Percentiles rank a stretch among this genome's conserved stretches.
Conservation (phyloP, 2,113 vertebrate species). For the Trichomycterus rosablanca region DNA sequence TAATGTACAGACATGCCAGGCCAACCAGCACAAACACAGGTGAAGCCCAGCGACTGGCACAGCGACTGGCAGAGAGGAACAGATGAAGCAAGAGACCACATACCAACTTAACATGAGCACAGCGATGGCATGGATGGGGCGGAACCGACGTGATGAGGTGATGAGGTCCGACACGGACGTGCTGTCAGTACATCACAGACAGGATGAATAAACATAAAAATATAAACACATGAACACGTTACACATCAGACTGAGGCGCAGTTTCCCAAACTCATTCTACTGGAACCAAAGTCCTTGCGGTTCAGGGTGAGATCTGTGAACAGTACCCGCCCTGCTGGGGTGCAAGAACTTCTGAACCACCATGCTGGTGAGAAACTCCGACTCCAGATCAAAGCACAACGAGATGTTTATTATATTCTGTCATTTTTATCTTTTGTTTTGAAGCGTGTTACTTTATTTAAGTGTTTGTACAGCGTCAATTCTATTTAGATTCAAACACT, state of each 20-base stretch:
- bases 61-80: conserved; percentile 59
- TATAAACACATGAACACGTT: neutral
- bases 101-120: conserved; percentile 64
- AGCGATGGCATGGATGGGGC: conserved; percentile 60
- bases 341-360: neutral
- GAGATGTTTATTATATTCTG: too few species aligned
- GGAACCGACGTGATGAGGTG: conserved; percentile 56
- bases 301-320: neutral
- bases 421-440: neutral
- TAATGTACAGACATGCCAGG: conserved; percentile 45
- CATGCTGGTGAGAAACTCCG: neutral
- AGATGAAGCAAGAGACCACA: conserved; percentile 57
- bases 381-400: neutral
- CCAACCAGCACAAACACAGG: conserved; percentile 57
- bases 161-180: conserved; percentile 34
- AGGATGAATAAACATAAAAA: too few species aligned
- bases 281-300: neutral
- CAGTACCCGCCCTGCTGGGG: neutral
- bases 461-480: too few species aligned
- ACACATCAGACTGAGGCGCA: neutral
- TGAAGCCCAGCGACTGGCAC: conserved; percentile 58
- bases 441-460: too few species aligned
- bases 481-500: too few species aligned
- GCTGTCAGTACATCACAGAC: conserved; percentile 31
- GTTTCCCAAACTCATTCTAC: neutral